Conservation (phyloP, 2,797 vertebrate genomes). For the Xenops minutus region DNA sequence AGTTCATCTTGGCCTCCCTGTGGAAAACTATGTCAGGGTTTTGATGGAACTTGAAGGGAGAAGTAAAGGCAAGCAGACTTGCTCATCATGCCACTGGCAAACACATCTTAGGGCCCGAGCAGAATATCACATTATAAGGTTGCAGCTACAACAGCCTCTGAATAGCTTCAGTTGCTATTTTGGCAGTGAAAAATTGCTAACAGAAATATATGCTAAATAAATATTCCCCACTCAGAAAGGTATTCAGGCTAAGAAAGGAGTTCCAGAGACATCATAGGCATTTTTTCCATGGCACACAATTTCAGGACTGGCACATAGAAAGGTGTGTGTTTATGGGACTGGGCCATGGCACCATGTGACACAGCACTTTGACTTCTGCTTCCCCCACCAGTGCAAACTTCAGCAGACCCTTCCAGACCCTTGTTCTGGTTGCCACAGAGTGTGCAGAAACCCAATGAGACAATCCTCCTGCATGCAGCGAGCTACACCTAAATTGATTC, state of each 20-base stretch:
- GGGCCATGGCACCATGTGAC: background rate
- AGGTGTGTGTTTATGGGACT: background rate
- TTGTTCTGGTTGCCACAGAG: background rate
- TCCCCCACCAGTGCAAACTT: background rate
- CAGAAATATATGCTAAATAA: background rate
- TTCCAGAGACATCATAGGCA: background rate
- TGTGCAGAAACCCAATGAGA: background rate
- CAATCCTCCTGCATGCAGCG: background rate
- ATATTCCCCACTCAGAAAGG: background rate
- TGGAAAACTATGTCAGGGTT: background rate
- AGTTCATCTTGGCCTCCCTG: background rate
- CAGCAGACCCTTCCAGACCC: background rate
- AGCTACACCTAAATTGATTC: background rate
- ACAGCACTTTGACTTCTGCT: background rate
- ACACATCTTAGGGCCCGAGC: background rate
- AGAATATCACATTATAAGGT: background rate
- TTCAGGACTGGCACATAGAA: background rate
- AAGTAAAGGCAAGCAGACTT: background rate
- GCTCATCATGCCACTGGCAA: background rate
- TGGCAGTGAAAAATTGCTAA: background rate
- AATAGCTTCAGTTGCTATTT: background rate
- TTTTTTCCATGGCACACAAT: background rate
- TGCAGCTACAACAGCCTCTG: background rate
- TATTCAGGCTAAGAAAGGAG: background rate
- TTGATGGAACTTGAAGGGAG: background rate